Percentiles rank a stretch among this genome's conserved stretches.
These are phyloP conservation scores for Montipora efflorescens DNA, from an alignment of 64 coral and sea anemone species.

Conservation along the genomic window DNA sequence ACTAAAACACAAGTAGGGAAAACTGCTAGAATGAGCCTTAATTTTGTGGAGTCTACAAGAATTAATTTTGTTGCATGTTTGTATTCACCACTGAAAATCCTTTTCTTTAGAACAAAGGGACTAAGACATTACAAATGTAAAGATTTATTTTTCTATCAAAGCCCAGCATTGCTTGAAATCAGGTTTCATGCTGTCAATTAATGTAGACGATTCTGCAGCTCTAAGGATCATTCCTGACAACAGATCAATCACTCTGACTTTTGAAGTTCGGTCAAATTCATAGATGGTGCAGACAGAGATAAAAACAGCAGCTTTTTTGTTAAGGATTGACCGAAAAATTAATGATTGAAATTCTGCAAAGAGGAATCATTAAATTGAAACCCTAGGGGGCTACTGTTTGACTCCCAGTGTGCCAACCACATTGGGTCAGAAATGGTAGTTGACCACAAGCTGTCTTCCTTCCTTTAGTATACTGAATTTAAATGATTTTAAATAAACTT, in stretches of 20 bases:
- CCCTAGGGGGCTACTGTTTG: too few relatives aligned
- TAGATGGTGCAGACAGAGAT: not conserved
- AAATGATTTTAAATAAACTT: too few relatives aligned
- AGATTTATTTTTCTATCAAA: conserved; percentile 51
- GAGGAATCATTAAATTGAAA: too few relatives aligned
- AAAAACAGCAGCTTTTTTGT: not conserved
- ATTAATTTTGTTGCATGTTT: not conserved
- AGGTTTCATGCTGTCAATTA: not conserved
- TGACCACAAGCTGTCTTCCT: too few relatives aligned
- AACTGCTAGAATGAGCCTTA: not conserved
- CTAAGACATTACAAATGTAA: not conserved
- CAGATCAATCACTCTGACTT: not conserved
- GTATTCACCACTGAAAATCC: not conserved
- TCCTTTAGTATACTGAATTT: too few relatives aligned
- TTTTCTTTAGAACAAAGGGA: not conserved
- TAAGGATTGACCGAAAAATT: not conserved
- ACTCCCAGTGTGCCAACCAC: too few relatives aligned
- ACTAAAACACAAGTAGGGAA: not conserved
- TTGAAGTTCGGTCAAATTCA: not conserved
- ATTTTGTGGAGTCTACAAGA: not conserved
- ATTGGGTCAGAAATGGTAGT: too few relatives aligned
- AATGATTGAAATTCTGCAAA: too few relatives aligned
- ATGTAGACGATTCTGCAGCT: not conserved
- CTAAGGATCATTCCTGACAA: not conserved
- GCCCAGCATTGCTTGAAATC: conserved; percentile 18